These are phyloP conservation scores for Mallotus villosus DNA, from an alignment of 2,797 vertebrate genomes.

Conservation along the genomic window DNA sequence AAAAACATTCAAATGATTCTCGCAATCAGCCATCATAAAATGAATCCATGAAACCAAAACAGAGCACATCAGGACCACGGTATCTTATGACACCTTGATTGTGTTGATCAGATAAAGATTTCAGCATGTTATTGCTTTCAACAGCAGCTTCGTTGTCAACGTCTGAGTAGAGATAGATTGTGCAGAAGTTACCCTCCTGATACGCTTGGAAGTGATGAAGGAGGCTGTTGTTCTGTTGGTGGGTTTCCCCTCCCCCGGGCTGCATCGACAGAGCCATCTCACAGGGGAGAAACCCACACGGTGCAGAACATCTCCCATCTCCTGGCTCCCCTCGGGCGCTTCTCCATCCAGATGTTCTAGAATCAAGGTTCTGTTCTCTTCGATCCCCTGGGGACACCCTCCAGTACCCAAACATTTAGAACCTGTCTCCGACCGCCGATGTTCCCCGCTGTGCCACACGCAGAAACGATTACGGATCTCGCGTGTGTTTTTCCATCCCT, in stretches of 20 bases:
- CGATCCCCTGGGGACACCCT: constrained; percentile 10
- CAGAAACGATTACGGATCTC: constrained; percentile 4
- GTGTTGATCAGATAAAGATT: not conserved
- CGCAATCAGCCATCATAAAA: too few species aligned
- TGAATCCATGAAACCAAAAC: too few species aligned
- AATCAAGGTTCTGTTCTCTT: constrained; percentile 9
- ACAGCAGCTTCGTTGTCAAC: not conserved
- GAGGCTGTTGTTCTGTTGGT: constrained; percentile 24
- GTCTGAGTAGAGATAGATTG: not conserved
- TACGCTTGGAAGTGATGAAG: constrained; percentile 16
- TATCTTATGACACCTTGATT: not conserved
- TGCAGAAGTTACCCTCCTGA: constrained; percentile 17
- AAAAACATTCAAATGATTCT: too few species aligned
- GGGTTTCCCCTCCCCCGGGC: constrained; percentile 26
- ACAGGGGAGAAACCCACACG: constrained; percentile 20
- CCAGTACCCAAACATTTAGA: constrained; percentile 20
- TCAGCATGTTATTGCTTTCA: not conserved
- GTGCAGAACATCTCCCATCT: constrained; percentile 15
- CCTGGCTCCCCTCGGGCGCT: constrained; percentile 16
- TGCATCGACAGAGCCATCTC: constrained; percentile 23
- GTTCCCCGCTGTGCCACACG: constrained; percentile 4
- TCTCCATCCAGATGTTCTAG: constrained; percentile 18
- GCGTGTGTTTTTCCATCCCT: constrained; percentile 13
- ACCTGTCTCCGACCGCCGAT: not conserved
- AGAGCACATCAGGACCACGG: too few species aligned